A percentile compares a stretch with the other conserved stretches of the same genome.
Evolutionary conservation across 2,888 invertebrate genomes (phyloP).

Genomic region (Drosophila kuntzei): DNA sequence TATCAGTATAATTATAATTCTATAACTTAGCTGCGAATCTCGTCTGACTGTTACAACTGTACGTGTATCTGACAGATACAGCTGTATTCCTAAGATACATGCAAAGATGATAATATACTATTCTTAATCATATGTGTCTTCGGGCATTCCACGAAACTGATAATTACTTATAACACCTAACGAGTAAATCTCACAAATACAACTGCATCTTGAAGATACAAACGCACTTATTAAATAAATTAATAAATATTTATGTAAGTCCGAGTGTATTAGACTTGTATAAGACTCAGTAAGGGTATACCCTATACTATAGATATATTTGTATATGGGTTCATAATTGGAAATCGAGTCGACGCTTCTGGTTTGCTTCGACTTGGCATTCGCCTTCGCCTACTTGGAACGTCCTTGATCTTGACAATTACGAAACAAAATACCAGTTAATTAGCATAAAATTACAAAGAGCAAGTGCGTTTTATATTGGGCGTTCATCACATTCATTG

Average conservation of each 20-base stretch:
- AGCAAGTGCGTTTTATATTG: conserved; percentile 47
- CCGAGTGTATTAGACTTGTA: too few relatives aligned
- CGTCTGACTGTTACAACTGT: too few relatives aligned
- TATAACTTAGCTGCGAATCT: neutral
- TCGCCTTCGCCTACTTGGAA: conserved; percentile 51
- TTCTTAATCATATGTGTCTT: neutral
- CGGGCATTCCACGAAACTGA: neutral
- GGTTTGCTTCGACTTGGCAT: conserved; percentile 28
- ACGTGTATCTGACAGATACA: neutral
- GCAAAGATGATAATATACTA: neutral
- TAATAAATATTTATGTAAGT: neutral
- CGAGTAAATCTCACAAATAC: neutral
- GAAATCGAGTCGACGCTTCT: conserved; percentile 26
- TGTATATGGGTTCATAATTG: neutral
- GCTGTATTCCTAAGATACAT: neutral
- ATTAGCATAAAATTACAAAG: conserved; percentile 73
- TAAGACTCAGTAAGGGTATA: neutral
- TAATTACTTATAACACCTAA: neutral
- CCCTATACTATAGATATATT: neutral
- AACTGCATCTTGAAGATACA: neutral
- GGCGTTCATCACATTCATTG: conserved; percentile 40
- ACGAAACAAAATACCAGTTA: conserved; percentile 61
- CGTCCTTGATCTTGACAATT: conserved; percentile 78
- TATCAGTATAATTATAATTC: neutral
- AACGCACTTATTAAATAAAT: neutral